Base-by-base conservation (phyloP, 1,140 invertebrate species). In the Homalodisca vitripennis region DNA sequence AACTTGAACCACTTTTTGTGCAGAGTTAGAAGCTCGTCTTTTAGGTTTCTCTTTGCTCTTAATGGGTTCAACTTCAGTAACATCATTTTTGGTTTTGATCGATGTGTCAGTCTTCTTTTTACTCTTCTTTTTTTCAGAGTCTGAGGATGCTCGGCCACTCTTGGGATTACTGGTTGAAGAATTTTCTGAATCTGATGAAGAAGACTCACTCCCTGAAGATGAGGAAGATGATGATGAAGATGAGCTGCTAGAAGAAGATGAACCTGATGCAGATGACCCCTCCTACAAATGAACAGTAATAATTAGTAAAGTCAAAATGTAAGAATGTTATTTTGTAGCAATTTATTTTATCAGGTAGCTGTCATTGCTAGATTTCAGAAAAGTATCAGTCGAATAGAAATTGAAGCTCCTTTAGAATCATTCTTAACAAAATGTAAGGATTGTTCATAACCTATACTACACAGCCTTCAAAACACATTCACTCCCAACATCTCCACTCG, bases 31-130 rank as follows among this genome's bases (percentile, higher is more conserved):
- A 75, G 77, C 79, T 46, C 75, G 65, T 72, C 74, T 76, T 84
- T 84, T 17, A 22, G 74, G 77, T 74, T 83, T 82, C 68, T 86
- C 83, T 2, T 85, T 84, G 26, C 51, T 71, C 26, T 72, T 70
- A 27, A 60, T 29, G 13, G 48, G 13, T 32, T 72, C 73, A 46
- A n/a, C 20, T 69, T 69, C 55, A 6, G 29, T 26, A 27, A 26
- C 12, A 3, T 60, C 55, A 27, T 26, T 60, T 27, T 60, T 60
- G 2, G 55, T 26, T 70, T 69, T 13, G 34, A 27, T 24, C 46
- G 26, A 2, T 26, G 24, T 2, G 27, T 34, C 27, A 57, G 29
- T 68, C 62, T 75, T 77, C 63, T 75, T 76, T 24, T 72, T 74
- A 24, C 34, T n/a, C 12, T 71, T 46, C 53, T 71, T 71, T 69